Base-by-base conservation (phyloP, 1,140 invertebrate genomes). In the Neodiprion virginianus region DNA sequence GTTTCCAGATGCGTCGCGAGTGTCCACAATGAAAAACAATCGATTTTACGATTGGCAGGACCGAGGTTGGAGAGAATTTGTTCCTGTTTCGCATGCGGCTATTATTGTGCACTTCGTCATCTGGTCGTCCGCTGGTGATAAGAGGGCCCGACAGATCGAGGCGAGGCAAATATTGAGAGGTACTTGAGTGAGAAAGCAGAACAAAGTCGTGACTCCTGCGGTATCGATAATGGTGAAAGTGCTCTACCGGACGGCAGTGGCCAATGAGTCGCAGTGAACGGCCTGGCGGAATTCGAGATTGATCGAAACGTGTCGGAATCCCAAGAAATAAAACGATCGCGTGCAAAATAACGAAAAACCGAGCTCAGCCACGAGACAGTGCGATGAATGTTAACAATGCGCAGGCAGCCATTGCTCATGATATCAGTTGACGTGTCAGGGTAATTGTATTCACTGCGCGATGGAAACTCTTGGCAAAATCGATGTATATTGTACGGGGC, bases 1-100 rank as follows among this genome's bases (percentile, higher is more conserved):
- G 28, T 40, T 40, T 40, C 17, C 17, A 21, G 17, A 21, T 21
- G 17, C 17, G 17, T 21, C 17, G 17, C 17, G 17, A 21, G 17
- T 21, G 17, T 21, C 17, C 17, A 14, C 28, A 77, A 76, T 75
- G 71, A 79, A 75, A 72, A 78, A 80, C 71, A 17, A 12, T 75
- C 47, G 12, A 65, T 21, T 1, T 23, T 67, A 11, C 21, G 8
- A 65, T 65, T 23, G 40, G 49, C 50, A 23, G 17, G 17, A 21
- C 17, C 17, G 17, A 21, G 17, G 17, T 21, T 21, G 17, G 17
- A 21, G 17, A 21, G 28, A 40, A 40, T 40, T 40, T 40, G 28
- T 40, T 40, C 28, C 28, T 40, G 28, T 40, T 40, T 40, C 28
- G 28, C 28, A 5, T 3, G 28, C 28, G 5, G 28, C 5, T 3